Evolutionary conservation across 2,888 invertebrate genomes (phyloP).

Genomic region (Melieria omissa): DNA sequence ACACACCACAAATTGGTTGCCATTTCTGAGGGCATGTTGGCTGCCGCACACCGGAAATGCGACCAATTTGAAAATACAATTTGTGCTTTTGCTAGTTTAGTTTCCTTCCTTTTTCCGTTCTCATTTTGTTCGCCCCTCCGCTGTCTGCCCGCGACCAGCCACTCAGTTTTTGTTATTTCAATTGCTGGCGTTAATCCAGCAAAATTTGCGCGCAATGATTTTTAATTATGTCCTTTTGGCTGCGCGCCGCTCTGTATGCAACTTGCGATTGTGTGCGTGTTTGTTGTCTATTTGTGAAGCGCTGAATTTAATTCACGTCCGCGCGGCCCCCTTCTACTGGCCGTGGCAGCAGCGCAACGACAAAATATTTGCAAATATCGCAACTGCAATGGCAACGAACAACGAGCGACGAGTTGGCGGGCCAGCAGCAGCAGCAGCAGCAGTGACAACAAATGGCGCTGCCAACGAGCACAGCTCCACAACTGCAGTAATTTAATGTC

Average conservation of each 20-base stretch:
- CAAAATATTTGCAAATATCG: slow-evolving; percentile 40
- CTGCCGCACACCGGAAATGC: slow-evolving; percentile 3
- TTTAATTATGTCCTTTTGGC: slow-evolving; percentile 41
- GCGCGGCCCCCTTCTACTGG: background rate
- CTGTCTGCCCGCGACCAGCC: slow-evolving; percentile 5
- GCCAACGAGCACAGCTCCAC: background rate
- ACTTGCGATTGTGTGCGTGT: background rate
- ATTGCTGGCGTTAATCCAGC: slow-evolving; percentile 38
- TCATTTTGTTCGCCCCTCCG: slow-evolving; percentile 9
- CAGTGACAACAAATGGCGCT: background rate
- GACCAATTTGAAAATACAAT: slow-evolving; percentile 4
- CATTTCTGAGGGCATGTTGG: no score
- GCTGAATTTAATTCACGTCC: background rate
- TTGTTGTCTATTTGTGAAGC: no score
- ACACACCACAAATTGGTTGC: no score
- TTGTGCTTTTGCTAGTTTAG: background rate
- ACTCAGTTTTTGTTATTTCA: slow-evolving; percentile 15
- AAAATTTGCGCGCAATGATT: slow-evolving; percentile 41
- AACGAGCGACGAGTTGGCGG: no score
- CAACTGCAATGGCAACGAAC: background rate
- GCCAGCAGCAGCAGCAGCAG: slow-evolving; percentile 5
- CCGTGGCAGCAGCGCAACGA: slow-evolving; percentile 43
- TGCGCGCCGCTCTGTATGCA: background rate
- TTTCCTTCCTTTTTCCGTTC: background rate
- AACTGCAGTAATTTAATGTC: slow-evolving; percentile 1